Evolutionary conservation across 2,888 invertebrate species (phyloP).

Genomic region (Eretmocerus hayati): DNA sequence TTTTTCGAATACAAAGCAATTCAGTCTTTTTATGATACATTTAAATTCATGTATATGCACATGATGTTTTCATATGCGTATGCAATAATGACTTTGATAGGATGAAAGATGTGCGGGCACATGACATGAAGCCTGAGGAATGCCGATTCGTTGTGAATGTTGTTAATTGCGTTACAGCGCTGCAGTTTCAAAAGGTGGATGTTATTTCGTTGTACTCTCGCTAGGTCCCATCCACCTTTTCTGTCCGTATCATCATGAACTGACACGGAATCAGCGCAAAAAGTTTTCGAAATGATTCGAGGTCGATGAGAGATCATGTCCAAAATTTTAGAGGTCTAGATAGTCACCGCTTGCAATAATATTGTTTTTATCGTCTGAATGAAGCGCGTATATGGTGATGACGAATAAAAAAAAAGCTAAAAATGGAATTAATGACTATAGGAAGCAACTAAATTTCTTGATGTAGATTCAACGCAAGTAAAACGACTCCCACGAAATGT

Average conservation of each 20-base stretch:
- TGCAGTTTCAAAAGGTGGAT: constrained; percentile 21
- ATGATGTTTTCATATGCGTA: constrained; percentile 19
- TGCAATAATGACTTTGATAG: constrained; percentile 14
- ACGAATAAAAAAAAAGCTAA: constrained; percentile 19
- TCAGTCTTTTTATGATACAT: constrained; percentile 18
- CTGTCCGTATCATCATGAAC: constrained; percentile 12
- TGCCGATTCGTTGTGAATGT: constrained; percentile 33
- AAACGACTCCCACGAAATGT: constrained; percentile 4
- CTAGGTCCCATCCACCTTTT: constrained; percentile 19
- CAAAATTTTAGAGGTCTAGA: constrained; percentile 18
- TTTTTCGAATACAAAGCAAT: constrained; percentile 19
- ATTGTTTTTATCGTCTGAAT: constrained; percentile 1
- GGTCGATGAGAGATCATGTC: too few relatives aligned
- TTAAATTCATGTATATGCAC: constrained; percentile 21
- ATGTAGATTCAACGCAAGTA: constrained; percentile 11
- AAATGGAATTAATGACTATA: constrained; percentile 4
- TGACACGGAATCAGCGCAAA: constrained; percentile 9
- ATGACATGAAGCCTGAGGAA: constrained; percentile 30
- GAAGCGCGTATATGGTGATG: constrained; percentile 10
- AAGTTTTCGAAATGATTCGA: too few relatives aligned
- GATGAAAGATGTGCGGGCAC: constrained; percentile 27
- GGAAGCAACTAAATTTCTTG: constrained; percentile 19
- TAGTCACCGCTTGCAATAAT: constrained; percentile 18
- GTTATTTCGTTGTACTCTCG: constrained; percentile 17
- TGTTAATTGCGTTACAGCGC: constrained; percentile 33